Conservation (phyloP, 2,113 vertebrate genomes). For the Macheiramphus alcinus region DNA sequence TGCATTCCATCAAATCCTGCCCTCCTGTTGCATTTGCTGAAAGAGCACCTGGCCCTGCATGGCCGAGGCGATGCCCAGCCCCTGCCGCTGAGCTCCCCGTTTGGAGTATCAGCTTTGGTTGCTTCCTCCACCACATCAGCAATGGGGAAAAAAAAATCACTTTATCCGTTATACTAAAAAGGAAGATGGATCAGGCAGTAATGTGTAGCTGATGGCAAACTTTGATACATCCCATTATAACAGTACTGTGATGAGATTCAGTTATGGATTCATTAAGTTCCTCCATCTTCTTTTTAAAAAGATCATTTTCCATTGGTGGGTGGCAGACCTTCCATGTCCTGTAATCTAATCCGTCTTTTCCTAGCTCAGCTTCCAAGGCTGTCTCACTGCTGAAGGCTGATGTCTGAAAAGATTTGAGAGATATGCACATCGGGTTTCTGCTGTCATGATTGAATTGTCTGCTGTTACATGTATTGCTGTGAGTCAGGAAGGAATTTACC, state of each 20-base stretch:
- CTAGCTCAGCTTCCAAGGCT: neutral
- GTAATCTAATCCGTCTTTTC: neutral
- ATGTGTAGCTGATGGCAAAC: neutral
- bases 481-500: neutral
- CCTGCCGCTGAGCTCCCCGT: rapidly evolving
- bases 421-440: neutral
- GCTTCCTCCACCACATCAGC: neutral
- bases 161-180: neutral
- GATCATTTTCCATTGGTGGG: neutral
- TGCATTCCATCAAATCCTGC: neutral
- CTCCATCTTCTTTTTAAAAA: neutral
- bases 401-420: neutral
- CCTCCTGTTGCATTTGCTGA: neutral
- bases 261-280: neutral
- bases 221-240: neutral
- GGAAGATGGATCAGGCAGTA: neutral
- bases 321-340: neutral
- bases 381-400: neutral
- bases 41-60: rapidly evolving
- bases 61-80: neutral
- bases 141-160: rapidly evolving
- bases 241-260: neutral
- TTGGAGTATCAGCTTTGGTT: neutral
- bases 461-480: neutral
- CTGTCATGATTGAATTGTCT: neutral